These are phyloP conservation scores for Penaeus monodon DNA, from an alignment of 2,888 invertebrate species.

Conservation along the genomic window DNA sequence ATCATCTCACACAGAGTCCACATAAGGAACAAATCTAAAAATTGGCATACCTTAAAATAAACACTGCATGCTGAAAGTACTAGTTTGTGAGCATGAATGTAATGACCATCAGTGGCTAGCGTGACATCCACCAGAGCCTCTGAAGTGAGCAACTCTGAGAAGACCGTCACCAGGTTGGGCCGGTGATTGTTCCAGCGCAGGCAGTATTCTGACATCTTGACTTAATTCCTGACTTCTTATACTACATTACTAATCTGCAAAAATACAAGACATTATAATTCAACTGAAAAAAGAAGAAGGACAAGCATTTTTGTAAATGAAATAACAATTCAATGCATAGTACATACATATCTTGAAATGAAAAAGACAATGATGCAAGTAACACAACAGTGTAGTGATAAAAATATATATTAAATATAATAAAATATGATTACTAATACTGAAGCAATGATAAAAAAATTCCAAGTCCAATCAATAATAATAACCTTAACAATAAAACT, in stretches of 20 bases:
- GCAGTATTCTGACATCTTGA: constrained; percentile 79
- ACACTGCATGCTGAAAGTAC: constrained; percentile 91
- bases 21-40: not conserved
- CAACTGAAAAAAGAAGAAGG: too few species aligned
- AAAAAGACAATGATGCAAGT: too few species aligned
- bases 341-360: too few species aligned
- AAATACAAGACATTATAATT: too few species aligned
- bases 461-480: not conserved
- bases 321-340: too few species aligned
- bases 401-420: too few species aligned
- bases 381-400: too few species aligned
- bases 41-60: constrained; percentile 83
- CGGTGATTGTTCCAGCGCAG: constrained; percentile 94
- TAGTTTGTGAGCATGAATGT: constrained; percentile 89
- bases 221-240: too few species aligned
- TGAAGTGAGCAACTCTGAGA: constrained; percentile 83
- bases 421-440: not conserved
- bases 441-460: not conserved
- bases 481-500: not conserved
- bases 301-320: too few species aligned
- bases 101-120: constrained; percentile 89
- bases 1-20: too few species aligned
- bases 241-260: too few species aligned
- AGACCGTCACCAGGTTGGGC: constrained; percentile 90
- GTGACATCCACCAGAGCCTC: constrained; percentile 91